These are phyloP conservation scores for Neodiprion pinetum DNA, from an alignment of 1,140 invertebrate genomes.

Conservation along the genomic window DNA sequence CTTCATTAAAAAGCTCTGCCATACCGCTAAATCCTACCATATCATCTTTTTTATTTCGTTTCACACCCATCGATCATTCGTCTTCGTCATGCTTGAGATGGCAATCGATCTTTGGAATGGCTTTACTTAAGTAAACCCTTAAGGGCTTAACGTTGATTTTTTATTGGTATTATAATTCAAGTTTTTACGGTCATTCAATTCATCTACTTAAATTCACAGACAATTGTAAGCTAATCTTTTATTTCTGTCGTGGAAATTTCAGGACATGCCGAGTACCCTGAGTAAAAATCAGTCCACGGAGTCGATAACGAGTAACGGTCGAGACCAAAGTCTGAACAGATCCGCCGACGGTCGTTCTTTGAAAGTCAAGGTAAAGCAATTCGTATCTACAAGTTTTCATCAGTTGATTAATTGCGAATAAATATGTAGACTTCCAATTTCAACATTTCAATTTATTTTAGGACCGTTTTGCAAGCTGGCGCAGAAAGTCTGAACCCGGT, in stretches of 20 bases:
- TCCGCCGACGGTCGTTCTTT: conserved; percentile 49
- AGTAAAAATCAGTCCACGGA: conserved; percentile 48
- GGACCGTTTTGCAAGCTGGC: conserved; percentile 66
- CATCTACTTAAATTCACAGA: too few species aligned
- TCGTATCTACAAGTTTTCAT: conserved; percentile 14
- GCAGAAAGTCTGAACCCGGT: conserved; percentile 77
- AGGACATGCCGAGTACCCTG: conserved; percentile 51
- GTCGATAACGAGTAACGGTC: conserved; percentile 41
- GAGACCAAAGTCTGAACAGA: conserved; percentile 52
- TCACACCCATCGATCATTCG: too few species aligned
- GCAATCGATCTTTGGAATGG: too few species aligned
- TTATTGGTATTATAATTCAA: too few species aligned
- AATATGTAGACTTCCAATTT: not conserved
- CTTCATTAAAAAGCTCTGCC: too few species aligned
- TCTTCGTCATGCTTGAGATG: too few species aligned
- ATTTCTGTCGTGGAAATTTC: conserved; percentile 10
- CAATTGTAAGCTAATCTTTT: not conserved
- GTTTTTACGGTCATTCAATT: too few species aligned
- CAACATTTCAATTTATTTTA: conserved; percentile 24
- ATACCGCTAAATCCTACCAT: too few species aligned
- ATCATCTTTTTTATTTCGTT: too few species aligned
- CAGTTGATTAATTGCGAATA: not conserved
- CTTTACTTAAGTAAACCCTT: too few species aligned
- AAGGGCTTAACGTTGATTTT: too few species aligned
- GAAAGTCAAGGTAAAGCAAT: conserved; percentile 51